phyloP scores from a whole-genome alignment of 1,140 invertebrate species.

The Hycleus cichorii region DNA sequence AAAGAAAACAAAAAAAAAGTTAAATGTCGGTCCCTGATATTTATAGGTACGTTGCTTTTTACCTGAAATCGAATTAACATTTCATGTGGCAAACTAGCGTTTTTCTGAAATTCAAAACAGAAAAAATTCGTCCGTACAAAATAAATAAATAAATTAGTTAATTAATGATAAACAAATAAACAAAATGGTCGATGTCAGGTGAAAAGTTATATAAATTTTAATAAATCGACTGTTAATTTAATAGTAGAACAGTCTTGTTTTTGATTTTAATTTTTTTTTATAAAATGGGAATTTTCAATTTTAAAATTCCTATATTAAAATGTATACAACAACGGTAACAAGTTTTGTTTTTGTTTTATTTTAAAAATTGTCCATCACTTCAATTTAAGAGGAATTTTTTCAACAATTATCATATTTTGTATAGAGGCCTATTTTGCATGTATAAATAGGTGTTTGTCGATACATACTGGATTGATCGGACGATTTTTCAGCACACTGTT shows the following conservation, averaged over 20 bases:
- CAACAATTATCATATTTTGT: constrained; percentile 31
- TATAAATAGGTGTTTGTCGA: constrained; percentile 27
- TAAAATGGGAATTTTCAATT: background rate
- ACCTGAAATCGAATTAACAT: background rate
- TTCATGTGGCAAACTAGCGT: constrained; percentile 2
- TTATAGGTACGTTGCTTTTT: constrained; percentile 22
- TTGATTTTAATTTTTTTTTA: background rate
- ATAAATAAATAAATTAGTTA: background rate
- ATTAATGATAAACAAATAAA: no score
- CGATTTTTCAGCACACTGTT: constrained; percentile 75
- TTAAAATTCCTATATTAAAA: constrained; percentile 14
- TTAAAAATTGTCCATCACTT: constrained; percentile 1
- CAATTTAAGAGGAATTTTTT: constrained; percentile 11
- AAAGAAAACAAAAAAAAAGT: constrained; percentile 14
- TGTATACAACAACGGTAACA: constrained; percentile 35
- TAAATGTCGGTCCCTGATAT: constrained; percentile 37
- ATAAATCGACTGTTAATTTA: constrained; percentile 10
- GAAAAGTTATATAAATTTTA: constrained; percentile 14
- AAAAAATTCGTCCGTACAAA: background rate
- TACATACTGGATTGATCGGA: constrained; percentile 33
- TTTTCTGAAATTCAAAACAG: constrained; percentile 8
- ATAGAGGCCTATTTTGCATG: constrained; percentile 32
- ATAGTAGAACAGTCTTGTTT: constrained; percentile 1
- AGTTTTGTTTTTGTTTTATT: background rate
- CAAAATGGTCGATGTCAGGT: constrained; percentile 5